Base-by-base conservation (phyloP, 2,797 vertebrate genomes). In the Pempheris klunzingeri region DNA sequence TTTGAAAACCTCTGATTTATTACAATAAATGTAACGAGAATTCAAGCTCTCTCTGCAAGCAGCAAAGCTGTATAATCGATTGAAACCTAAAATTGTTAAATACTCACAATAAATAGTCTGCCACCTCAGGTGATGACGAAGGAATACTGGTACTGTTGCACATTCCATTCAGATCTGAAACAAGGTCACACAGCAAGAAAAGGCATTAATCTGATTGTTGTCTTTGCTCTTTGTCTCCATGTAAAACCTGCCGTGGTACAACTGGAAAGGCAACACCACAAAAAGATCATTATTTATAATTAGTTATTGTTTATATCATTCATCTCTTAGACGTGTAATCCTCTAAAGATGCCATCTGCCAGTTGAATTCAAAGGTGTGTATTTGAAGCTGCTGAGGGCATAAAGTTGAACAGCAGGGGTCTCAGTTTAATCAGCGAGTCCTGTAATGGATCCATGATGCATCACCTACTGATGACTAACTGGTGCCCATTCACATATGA, bases 61-160 rank as follows among this genome's bases (percentile, higher is more conserved):
- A 50, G 28, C 18, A 38, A 5, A 4, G 5, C 18, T 28, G 17
- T 3, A 41, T 30, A 4, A 52, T 22, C 12, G 14, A 5, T 4
- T 20, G 15, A 54, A 4, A 28, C 14, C 5, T 22, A 34, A 39
- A 59, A 28, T 26, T 2, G 32, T 36, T 53, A 36, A 87, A 86
- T 90, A 96, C 98, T 99, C 93, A 99, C 98, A 95, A 93, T 94
- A 98, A 95, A 95, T 99, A 99, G 94, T 98, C 97, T 8, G 96
- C 94, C 62, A 92, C 94, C 87, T 97, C 97, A 12, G 97, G 96
- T 38, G 96, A 95, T n/a, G 97, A 96, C 0, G 95, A 95, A 90
- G 96, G 94, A 92, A 96, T 93, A 87, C 94, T 96, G 90, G 96
- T 94, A 80, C 91, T 95, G 93, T 95, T 96, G 93, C 96, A 98